Evolutionary conservation across 2,888 invertebrate genomes (phyloP).

Genomic region (Microchrysa polita): DNA sequence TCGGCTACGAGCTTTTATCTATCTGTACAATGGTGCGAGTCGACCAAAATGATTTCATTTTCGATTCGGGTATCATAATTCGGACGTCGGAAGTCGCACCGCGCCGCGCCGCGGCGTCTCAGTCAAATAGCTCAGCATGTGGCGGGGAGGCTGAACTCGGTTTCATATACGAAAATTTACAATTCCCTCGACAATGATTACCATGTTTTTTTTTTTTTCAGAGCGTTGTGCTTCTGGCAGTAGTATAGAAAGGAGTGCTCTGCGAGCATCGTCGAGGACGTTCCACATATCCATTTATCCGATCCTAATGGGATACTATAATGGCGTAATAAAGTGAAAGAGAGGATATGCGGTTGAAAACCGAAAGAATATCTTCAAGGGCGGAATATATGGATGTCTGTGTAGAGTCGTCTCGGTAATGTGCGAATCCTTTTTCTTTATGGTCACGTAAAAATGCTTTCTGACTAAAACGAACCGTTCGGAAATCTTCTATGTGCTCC

Average conservation of each 20-base stretch:
- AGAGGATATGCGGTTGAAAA: constrained; percentile 35
- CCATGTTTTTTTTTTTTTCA: too few species aligned
- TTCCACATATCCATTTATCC: constrained; percentile 39
- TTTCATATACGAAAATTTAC: constrained; percentile 42
- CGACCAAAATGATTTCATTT: constrained; percentile 45
- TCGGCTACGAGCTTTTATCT: constrained; percentile 39
- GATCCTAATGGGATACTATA: constrained; percentile 39
- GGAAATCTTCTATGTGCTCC: constrained; percentile 17
- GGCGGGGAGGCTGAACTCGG: constrained; percentile 1
- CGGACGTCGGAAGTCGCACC: constrained; percentile 12
- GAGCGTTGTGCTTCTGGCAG: constrained; percentile 37
- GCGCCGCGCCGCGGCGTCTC: too few species aligned
- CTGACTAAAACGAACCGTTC: constrained; percentile 28
- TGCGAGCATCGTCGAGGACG: constrained; percentile 29
- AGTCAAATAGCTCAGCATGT: not conserved
- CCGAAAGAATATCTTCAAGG: constrained; percentile 19
- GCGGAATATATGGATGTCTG: too few species aligned
- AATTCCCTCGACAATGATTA: constrained; percentile 45
- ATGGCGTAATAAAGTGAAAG: constrained; percentile 41
- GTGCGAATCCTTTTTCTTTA: constrained; percentile 41
- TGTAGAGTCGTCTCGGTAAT: too few species aligned
- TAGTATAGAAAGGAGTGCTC: too few species aligned
- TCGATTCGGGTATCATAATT: constrained; percentile 44
- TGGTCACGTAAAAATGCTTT: constrained; percentile 42
- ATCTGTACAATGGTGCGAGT: constrained; percentile 26